Evolutionary conservation across 2,113 vertebrate genomes (phyloP), one percentile per base, ranked within the genome.

Genomic region (Sylvia atricapilla): DNA sequence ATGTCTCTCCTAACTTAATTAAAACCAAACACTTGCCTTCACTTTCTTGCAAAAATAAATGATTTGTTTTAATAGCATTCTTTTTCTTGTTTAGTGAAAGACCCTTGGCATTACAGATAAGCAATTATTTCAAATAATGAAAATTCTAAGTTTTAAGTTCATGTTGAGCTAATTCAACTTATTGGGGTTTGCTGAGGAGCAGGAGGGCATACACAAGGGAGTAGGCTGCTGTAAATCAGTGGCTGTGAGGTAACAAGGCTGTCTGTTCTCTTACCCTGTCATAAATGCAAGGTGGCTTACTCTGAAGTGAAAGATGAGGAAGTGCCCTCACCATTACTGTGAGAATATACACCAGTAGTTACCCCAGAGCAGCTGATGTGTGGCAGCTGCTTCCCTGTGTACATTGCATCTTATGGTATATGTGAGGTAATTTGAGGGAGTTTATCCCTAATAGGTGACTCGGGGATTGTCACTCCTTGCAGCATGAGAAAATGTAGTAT

Each of bases 331-430:
- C 68, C 0, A 1, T 75, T 94, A 84, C 84, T 1, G 35, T 96
- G 96, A 91, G 94, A 97, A 92, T 87, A 90, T 59, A 78, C 56
- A 30, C 73, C 4, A 9, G 47, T 94, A 81, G 92, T 94, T 84
- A 87, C 60, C 63, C 67, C 37, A 58, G 88, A 95, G 88, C 78
- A 93, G 78, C 82, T 96, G 92, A 93, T 88, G 67, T 4, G 41
- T 69, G 90, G 83, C 95, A 94, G 66, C 86, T 95, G 89, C 86
- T 95, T 96, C 94, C 86, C 91, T 94, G 80, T 89, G 83, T 92
- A 81, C 60, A 23, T 41, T 81, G 68, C 4, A 0, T 59, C 64
- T 62, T 83, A 27, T 81, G 68, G 93, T 83, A 64, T 25, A 87
- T 37, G 62, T 44, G 73, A 81, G 83, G 58, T 78, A 89, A 94